Conservation (phyloP, 2,113 vertebrate genomes). For the Entosphenus tridentatus region DNA sequence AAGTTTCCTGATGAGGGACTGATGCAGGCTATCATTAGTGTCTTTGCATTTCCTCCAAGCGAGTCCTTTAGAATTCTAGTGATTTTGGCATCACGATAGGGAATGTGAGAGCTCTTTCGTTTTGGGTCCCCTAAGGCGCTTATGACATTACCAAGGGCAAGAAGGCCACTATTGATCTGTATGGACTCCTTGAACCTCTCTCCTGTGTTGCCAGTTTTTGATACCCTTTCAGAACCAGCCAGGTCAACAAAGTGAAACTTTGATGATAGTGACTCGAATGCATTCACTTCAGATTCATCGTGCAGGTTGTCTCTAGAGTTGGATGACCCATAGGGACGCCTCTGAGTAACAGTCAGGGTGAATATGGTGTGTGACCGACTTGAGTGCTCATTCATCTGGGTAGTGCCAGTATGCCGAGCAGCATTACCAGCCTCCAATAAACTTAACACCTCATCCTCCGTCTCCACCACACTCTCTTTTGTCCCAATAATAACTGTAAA, state of each 20-base stretch:
- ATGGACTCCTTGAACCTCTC: conserved; percentile 51
- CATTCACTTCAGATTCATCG: conserved; percentile 11
- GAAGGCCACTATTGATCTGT: conserved; percentile 51
- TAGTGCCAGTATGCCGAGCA: conserved; percentile 37
- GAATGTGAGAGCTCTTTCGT: conserved; percentile 35
- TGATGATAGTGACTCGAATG: conserved; percentile 22
- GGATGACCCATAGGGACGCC: conserved; percentile 12
- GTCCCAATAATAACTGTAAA: conserved; percentile 52
- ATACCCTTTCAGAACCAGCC: conserved; percentile 51
- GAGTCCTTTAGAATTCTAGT: conserved; percentile 61
- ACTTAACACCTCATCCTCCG: conserved; percentile 42
- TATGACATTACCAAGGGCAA: conserved; percentile 63
- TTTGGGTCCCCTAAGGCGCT: conserved; percentile 47
- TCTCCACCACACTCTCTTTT: conserved; percentile 38
- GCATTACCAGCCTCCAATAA: conserved; percentile 38
- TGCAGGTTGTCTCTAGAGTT: conserved; percentile 11
- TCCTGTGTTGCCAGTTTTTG: conserved; percentile 49
- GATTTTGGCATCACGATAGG: conserved; percentile 63
- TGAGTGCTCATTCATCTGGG: conserved; percentile 50
- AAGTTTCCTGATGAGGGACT: conserved; percentile 57
- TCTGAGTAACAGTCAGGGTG: conserved; percentile 37
- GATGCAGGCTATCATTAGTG: conserved; percentile 58
- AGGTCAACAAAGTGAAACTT: conserved; percentile 75
- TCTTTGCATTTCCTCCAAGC: conserved; percentile 53
- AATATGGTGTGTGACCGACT: conserved; percentile 65